These are phyloP conservation scores for Vannuccia rotundouncinata DNA, from an alignment of 2,888 invertebrate species.

Conservation along the genomic window DNA sequence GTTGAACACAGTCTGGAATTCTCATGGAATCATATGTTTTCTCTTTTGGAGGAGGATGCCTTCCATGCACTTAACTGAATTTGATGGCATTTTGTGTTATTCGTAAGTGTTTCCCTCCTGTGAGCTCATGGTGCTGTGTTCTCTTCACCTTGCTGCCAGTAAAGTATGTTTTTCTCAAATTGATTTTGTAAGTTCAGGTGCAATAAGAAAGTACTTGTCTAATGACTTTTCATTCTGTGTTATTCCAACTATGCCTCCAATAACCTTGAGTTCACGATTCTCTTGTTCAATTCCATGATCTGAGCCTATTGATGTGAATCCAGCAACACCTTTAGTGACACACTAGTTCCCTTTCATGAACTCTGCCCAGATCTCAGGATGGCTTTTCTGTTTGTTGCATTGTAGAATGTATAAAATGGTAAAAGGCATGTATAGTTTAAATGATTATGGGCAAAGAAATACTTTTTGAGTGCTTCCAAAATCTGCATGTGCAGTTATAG, in stretches of 20 bases:
- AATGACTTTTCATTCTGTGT: constrained; percentile 28
- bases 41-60: no score
- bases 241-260: constrained; percentile 35
- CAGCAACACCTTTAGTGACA: constrained; percentile 34
- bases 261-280: constrained; percentile 35
- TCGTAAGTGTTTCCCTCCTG: neutral
- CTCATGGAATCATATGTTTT: no score
- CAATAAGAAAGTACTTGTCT: constrained; percentile 29
- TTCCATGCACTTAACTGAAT: constrained; percentile 4
- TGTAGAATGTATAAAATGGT: constrained; percentile 27
- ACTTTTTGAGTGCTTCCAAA: constrained; percentile 29
- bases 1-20: no score
- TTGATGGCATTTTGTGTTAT: constrained; percentile 9
- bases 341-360: constrained; percentile 36
- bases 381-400: constrained; percentile 32
- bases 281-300: constrained; percentile 37
- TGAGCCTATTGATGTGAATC: constrained; percentile 37
- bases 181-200: neutral
- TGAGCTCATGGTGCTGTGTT: constrained; percentile 4
- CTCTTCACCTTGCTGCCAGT: neutral
- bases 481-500: neutral
- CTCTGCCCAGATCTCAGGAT: constrained; percentile 13
- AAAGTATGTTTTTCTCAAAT: neutral
- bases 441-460: constrained; percentile 35
- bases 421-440: constrained; percentile 34